These are phyloP conservation scores for Bufo bufo DNA, from an alignment of 2,113 vertebrate species.

Conservation along the genomic window DNA sequence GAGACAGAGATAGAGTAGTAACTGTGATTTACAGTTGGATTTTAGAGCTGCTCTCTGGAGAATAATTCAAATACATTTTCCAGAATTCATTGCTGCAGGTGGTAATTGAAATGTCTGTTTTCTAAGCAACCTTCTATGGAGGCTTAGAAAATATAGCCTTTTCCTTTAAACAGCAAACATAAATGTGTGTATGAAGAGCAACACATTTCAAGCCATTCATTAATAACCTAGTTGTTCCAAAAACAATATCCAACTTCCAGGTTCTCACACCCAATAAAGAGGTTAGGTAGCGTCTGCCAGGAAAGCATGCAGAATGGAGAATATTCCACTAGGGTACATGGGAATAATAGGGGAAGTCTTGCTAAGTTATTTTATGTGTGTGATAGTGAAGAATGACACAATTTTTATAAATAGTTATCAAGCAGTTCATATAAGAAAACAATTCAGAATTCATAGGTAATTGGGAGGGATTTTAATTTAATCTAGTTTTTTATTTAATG, in stretches of 20 bases:
- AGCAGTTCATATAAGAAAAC: neutral
- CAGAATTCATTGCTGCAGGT: too few species aligned
- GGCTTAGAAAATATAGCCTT: neutral
- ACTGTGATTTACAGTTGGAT: too few species aligned
- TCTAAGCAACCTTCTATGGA: too few species aligned
- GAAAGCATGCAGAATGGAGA: neutral
- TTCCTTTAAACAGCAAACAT: neutral
- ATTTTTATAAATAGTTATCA: neutral
- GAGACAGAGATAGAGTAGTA: too few species aligned
- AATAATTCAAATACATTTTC: too few species aligned
- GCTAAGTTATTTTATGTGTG: neutral
- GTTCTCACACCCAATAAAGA: neutral
- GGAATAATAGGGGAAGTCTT: neutral
- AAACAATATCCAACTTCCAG: neutral
- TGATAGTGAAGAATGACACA: neutral
- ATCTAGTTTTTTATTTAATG: too few species aligned
- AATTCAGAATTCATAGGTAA: neutral
- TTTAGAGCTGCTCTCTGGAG: too few species aligned
- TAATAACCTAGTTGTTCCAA: slow-evolving; percentile 16
- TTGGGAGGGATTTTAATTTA: neutral
- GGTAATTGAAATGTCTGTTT: too few species aligned
- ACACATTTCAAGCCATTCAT: neutral
- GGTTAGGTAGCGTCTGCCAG: neutral
- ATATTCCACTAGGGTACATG: neutral
- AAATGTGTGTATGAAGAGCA: neutral